Percentiles rank a stretch among this genome's conserved stretches.
Evolutionary conservation across 2,113 vertebrate genomes (phyloP).

Genomic region (Rostratula benghalensis): DNA sequence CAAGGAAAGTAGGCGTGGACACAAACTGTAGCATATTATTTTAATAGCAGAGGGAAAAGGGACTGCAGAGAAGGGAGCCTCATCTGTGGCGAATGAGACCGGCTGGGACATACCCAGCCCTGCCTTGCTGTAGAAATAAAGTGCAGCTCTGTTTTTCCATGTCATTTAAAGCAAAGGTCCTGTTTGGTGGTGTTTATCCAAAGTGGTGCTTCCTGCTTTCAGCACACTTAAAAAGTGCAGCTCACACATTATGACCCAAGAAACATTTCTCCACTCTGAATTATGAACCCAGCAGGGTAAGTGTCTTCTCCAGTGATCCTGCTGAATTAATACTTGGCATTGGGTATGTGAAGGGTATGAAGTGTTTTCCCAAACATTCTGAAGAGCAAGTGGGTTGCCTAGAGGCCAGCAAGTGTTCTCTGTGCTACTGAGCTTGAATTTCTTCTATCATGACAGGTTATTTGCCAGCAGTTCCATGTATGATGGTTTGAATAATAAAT

Average conservation of each 20-base stretch:
- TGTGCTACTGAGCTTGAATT: not conserved
- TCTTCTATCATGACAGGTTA: too few relatives aligned
- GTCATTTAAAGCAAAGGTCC: not conserved
- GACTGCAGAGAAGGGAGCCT: not conserved
- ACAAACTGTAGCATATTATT: not conserved
- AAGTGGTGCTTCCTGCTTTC: not conserved
- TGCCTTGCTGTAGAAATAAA: not conserved
- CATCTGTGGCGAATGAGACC: not conserved
- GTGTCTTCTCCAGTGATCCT: not conserved
- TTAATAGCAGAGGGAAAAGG: not conserved
- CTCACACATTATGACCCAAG: not conserved
- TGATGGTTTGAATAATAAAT: not conserved
- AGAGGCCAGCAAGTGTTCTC: not conserved
- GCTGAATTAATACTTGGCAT: not conserved
- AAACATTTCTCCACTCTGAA: not conserved
- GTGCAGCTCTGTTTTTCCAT: not conserved
- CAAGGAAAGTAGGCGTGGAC: not conserved
- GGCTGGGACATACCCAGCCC: not conserved
- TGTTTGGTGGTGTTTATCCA: not conserved
- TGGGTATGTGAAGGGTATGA: not conserved
- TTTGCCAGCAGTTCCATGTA: not conserved
- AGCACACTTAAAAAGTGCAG: not conserved
- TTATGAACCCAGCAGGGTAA: accelerated
- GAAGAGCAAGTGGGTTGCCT: not conserved
- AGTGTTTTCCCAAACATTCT: not conserved